Evolutionary conservation across 2,888 invertebrate species (phyloP).

Genomic region (Papilio protenor): DNA sequence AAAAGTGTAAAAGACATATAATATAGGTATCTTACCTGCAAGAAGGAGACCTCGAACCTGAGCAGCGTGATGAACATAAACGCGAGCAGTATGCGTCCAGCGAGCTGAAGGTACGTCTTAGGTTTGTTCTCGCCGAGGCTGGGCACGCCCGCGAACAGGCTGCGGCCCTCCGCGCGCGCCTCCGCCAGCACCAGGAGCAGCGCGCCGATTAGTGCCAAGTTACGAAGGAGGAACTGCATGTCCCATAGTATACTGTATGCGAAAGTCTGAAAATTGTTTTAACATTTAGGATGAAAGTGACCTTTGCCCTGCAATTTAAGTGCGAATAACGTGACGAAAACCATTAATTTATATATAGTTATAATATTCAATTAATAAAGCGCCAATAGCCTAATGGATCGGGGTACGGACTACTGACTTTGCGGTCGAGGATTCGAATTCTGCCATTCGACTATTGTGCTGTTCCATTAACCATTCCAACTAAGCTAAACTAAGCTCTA

Average conservation of each 20-base stretch:
- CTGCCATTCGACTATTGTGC: no score
- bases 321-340: no score
- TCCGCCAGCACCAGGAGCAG: conserved; percentile 98
- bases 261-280: conserved; percentile 87
- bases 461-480: no score
- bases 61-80: conserved; percentile 99
- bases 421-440: no score
- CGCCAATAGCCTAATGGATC: no score
- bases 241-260: conserved; percentile 99
- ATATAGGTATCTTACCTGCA: conserved; percentile 85
- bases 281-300: not conserved
- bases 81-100: conserved; percentile 96
- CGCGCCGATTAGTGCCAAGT: conserved; percentile 98
- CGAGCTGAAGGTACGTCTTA: conserved; percentile 97
- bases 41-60: conserved; percentile 95
- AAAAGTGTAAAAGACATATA: not conserved
- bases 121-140: conserved; percentile 97
- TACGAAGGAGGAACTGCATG: conserved; percentile 97
- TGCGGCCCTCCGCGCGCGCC: conserved; percentile 95
- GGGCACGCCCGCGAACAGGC: conserved; percentile 98
- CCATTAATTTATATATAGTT: no score
- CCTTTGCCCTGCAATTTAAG: not conserved
- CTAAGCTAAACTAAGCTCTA: no score
- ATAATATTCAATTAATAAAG: no score
- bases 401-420: no score